These are phyloP conservation scores for Aplochiton taeniatus DNA, from an alignment of 2,797 vertebrate genomes.

Conservation along the genomic window DNA sequence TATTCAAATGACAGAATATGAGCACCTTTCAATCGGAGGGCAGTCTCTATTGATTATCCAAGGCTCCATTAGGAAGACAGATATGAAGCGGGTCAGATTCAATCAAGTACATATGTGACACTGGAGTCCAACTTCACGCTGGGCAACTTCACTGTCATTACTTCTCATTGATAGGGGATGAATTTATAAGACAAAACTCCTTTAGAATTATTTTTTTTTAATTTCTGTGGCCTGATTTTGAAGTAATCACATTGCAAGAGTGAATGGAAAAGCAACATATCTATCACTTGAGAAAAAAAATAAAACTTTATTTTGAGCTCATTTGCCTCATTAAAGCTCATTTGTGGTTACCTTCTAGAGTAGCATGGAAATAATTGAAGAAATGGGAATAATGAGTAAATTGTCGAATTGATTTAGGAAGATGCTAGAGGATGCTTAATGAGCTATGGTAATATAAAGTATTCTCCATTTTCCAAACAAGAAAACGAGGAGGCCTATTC, in stretches of 20 bases:
- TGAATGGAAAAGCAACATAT: conserved; percentile 48
- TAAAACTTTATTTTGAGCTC: conserved; percentile 65
- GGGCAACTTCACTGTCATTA: conserved; percentile 10
- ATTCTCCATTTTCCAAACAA: conserved; percentile 62
- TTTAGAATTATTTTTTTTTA: conserved; percentile 11
- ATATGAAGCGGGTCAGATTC: conserved; percentile 46
- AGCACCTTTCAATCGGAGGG: conserved; percentile 45
- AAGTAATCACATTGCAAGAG: conserved; percentile 33
- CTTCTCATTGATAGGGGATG: conserved; percentile 33
- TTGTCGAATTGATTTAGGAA: conserved; percentile 65
- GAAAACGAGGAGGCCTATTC: conserved; percentile 20
- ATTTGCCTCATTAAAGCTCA: conserved; percentile 69
- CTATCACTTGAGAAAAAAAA: conserved; percentile 54
- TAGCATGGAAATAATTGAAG: conserved; percentile 72
- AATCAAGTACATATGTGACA: conserved; percentile 57
- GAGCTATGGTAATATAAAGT: conserved; percentile 67
- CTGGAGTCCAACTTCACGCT: conserved; percentile 27
- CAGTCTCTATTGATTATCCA: conserved; percentile 71
- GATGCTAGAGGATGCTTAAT: conserved; percentile 69
- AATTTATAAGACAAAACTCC: conserved; percentile 29
- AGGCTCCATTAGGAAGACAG: conserved; percentile 51
- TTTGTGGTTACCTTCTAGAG: conserved; percentile 74
- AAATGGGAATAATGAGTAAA: conserved; percentile 67
- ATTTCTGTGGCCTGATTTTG: conserved; percentile 53
- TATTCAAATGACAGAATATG: conserved; percentile 65